Evolutionary conservation across 2,888 invertebrate genomes (phyloP).

Genomic region (Odiellus spinosus): DNA sequence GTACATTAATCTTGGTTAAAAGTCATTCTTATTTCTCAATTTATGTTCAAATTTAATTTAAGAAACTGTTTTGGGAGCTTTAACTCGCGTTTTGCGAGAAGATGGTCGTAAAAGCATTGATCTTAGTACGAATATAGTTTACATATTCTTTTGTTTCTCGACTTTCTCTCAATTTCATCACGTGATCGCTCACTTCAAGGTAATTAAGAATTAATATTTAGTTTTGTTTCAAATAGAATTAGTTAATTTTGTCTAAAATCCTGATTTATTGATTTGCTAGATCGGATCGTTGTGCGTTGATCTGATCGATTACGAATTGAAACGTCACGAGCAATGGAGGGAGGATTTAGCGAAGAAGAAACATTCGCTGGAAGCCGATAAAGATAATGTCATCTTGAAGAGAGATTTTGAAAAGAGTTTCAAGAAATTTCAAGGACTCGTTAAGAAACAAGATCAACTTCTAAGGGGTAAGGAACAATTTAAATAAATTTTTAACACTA

Average conservation of each 20-base stretch:
- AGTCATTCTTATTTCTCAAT: too few relatives aligned
- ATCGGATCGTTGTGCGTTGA: slow-evolving; percentile 94
- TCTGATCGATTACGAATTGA: slow-evolving; percentile 84
- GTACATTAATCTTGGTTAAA: slow-evolving; percentile 35
- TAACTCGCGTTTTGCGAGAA: slow-evolving; percentile 86
- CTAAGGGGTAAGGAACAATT: slow-evolving; percentile 41
- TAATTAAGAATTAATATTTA: slow-evolving; percentile 24
- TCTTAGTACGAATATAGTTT: slow-evolving; percentile 86
- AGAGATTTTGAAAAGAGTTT: slow-evolving; percentile 63
- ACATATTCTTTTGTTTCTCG: slow-evolving; percentile 93
- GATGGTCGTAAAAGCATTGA: slow-evolving; percentile 96
- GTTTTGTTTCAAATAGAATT: slow-evolving; percentile 4
- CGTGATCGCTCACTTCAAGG: slow-evolving; percentile 86
- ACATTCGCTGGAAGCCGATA: slow-evolving; percentile 25
- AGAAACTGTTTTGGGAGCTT: slow-evolving; percentile 79
- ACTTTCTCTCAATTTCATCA: slow-evolving; percentile 88
- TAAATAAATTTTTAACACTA: slow-evolving; percentile 2
- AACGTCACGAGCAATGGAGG: slow-evolving; percentile 80
- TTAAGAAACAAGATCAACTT: slow-evolving; percentile 83
- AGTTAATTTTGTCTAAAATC: slow-evolving; percentile 16
- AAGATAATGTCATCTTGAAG: slow-evolving; percentile 32
- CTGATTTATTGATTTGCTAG: slow-evolving; percentile 35
- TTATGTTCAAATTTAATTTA: too few relatives aligned
- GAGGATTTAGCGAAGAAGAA: slow-evolving; percentile 31
- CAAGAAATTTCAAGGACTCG: slow-evolving; percentile 58